These are phyloP conservation scores for Gryon sp. DNA, from an alignment of 1,140 invertebrate species.

Conservation along the genomic window DNA sequence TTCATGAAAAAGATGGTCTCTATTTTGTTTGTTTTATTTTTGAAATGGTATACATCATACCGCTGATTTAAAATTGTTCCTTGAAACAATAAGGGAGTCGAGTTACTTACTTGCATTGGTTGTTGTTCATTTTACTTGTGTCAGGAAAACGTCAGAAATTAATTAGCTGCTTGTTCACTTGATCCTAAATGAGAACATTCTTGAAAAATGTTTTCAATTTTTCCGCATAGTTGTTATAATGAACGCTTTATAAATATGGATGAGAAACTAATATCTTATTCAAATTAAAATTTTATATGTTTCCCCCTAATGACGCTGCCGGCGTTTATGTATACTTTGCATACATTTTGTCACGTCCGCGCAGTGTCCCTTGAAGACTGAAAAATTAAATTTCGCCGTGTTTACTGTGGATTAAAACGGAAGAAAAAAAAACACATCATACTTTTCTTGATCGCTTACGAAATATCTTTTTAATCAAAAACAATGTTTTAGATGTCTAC, in stretches of 20 bases:
- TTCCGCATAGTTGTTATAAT: slow-evolving; percentile 45
- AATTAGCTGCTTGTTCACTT: slow-evolving; percentile 50
- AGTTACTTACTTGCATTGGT: slow-evolving; percentile 34
- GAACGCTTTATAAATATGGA: slow-evolving; percentile 56
- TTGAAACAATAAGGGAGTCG: slow-evolving; percentile 23
- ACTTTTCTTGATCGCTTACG: no score
- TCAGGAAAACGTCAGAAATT: slow-evolving; percentile 54
- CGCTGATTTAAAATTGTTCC: slow-evolving; percentile 32
- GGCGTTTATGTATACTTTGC: slow-evolving; percentile 60
- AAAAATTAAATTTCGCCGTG: slow-evolving; percentile 45
- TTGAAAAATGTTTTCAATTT: slow-evolving; percentile 42
- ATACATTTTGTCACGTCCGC: slow-evolving; percentile 62
- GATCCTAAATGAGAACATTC: slow-evolving; percentile 54
- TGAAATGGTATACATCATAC: slow-evolving; percentile 14
- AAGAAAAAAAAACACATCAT: background rate
- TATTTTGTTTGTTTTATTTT: no score
- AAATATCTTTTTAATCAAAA: no score
- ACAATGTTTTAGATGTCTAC: no score
- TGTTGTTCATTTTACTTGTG: slow-evolving; percentile 43
- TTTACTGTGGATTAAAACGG: slow-evolving; percentile 1
- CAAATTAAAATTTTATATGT: slow-evolving; percentile 63
- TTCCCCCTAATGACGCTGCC: slow-evolving; percentile 43
- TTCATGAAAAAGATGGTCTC: no score
- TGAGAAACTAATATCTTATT: slow-evolving; percentile 56
- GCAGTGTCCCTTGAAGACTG: slow-evolving; percentile 23